Base-by-base conservation (phyloP, 2,888 invertebrate species). In the Conus canariensis region DNA sequence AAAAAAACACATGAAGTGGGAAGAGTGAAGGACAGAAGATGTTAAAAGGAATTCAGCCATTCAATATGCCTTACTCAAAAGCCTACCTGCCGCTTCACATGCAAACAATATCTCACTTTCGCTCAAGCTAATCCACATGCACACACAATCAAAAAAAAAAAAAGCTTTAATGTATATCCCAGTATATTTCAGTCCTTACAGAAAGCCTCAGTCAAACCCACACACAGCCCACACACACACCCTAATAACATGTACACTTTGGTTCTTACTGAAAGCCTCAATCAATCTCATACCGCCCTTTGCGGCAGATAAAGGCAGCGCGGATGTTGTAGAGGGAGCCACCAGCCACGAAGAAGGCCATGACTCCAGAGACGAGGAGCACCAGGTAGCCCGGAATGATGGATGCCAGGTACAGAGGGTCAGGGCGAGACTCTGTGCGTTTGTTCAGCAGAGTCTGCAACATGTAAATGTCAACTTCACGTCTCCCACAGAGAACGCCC, bases 371-470 rank as follows among this genome's bases (percentile, higher is more conserved):
- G 45, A 93, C 89, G 0, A 95, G 74, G 92, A 96, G 93, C 67
- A 95, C 90, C 6, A 94, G 30, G 88, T 96, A 96, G 6, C 95
- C 94, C 30, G 95, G 94, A 25, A 96, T 92, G 14, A 96, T 90
- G 90, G 94, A 95, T 67, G 93, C 95, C 58, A 94, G 90, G 90
- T 96, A 96, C 77, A 94, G 83, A 12, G 92, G 93, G 16, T 92
- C 91, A 12, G 94, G 91, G 14, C 92, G 88, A 7, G 90, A 88
- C 6, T 88, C 90, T 58, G 92, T 92, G 67, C 92, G 92, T 90
- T 95, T 94, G 92, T 96, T 96, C n/a, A 96, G 90, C 85, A 96
- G 90, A 8, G 95, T 95, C 96, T 96, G 94, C 60, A 58, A 56
- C 12, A 45, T 4, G 45, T 45, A 67, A 16, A 67, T 45, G 45